phyloP scores from a whole-genome alignment of 2,113 vertebrate species.

The Pagrus major region DNA sequence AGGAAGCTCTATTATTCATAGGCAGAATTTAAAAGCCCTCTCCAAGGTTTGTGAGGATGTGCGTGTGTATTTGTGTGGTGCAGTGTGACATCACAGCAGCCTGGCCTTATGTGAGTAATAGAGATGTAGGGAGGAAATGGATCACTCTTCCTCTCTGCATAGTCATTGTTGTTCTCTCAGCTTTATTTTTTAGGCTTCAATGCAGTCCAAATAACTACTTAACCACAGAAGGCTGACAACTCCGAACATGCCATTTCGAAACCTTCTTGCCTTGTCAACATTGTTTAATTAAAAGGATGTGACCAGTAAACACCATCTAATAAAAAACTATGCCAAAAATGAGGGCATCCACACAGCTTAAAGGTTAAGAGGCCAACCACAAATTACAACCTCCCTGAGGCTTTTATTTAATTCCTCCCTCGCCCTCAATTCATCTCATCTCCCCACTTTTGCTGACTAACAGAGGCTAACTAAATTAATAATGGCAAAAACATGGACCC shows the following conservation, averaged over 20 bases:
- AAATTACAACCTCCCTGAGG: background rate
- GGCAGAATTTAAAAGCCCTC: slow-evolving; percentile 30
- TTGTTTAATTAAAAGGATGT: background rate
- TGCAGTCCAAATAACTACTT: background rate
- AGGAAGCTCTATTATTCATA: slow-evolving; percentile 76
- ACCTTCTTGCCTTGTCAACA: background rate
- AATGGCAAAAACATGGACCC: background rate
- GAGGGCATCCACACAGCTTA: background rate
- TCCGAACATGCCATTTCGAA: background rate
- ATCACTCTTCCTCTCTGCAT: background rate
- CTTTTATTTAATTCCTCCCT: background rate
- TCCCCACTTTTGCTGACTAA: background rate
- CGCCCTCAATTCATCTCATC: background rate
- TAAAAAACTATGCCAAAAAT: background rate
- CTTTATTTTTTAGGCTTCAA: background rate
- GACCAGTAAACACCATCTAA: background rate
- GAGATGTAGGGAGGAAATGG: slow-evolving; percentile 21
- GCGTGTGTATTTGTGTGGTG: slow-evolving; percentile 5
- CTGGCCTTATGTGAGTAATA: background rate
- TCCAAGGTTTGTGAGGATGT: slow-evolving; percentile 7
- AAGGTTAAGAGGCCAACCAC: background rate
- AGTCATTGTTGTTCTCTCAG: slow-evolving; percentile 5
- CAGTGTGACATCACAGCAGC: slow-evolving; percentile 1
- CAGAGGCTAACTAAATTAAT: background rate
- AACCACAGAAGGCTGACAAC: background rate